These are phyloP conservation scores for Syrmaticus mikado DNA, from an alignment of 2,113 vertebrate species.

Conservation along the genomic window DNA sequence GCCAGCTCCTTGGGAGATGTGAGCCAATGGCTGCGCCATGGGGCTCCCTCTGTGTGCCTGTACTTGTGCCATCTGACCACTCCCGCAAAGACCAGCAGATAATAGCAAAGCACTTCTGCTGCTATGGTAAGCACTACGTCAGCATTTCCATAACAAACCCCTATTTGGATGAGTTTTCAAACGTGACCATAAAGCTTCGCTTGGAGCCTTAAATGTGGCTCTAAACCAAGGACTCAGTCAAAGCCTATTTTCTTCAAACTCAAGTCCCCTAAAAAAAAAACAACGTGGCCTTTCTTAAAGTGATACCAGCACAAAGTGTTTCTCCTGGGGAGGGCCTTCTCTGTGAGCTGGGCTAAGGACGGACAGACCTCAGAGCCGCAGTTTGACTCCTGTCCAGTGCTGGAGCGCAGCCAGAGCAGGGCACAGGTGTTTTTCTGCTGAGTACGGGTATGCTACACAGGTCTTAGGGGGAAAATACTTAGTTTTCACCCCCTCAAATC, in stretches of 20 bases:
- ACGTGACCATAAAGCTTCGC: neutral
- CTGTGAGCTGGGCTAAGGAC: neutral
- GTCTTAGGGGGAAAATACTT: neutral
- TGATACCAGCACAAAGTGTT: neutral
- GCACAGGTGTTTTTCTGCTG: neutral
- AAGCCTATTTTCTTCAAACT: neutral
- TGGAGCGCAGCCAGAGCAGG: neutral
- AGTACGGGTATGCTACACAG: neutral
- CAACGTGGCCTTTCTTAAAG: neutral
- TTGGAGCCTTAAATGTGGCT: slow-evolving; percentile 6
- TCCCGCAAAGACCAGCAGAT: neutral
- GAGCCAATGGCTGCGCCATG: accelerated
- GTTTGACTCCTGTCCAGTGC: neutral
- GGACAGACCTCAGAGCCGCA: neutral
- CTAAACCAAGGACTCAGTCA: neutral
- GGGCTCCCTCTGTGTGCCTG: accelerated
- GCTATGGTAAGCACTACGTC: neutral
- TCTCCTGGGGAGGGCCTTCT: neutral
- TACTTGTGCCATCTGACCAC: accelerated
- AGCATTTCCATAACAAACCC: slow-evolving; percentile 1
- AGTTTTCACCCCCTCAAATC: neutral
- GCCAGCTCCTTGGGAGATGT: neutral
- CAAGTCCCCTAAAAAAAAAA: neutral
- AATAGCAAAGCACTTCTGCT: neutral
- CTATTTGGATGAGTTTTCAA: slow-evolving; percentile 31